phyloP scores from a whole-genome alignment of 64 coral and sea anemone genomes.

The Anthopleura sola region DNA sequence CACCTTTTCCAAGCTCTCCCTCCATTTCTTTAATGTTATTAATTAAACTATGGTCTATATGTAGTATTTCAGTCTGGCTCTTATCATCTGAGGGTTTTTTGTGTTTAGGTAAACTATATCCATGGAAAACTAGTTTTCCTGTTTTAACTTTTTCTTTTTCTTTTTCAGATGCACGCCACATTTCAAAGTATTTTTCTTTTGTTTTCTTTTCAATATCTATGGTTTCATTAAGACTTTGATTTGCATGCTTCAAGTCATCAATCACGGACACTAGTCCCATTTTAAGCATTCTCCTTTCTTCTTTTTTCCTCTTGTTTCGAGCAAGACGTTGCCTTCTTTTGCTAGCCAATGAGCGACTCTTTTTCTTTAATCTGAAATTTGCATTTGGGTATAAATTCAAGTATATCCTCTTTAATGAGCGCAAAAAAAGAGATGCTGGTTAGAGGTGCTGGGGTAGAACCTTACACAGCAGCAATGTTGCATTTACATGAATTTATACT shows the following conservation, averaged over 20 bases:
- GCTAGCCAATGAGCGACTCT: constrained; percentile 28
- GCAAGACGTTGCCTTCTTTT: constrained; percentile 48
- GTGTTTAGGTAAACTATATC: not conserved
- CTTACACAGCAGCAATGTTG: constrained; percentile 58
- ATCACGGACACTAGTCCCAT: constrained; percentile 13
- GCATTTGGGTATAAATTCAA: constrained; percentile 46
- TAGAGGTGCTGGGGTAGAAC: constrained; percentile 28
- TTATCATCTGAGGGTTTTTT: not conserved
- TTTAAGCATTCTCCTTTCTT: constrained; percentile 34
- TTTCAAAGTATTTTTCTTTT: constrained; percentile 71
- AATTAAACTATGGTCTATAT: not conserved
- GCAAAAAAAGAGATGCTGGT: constrained; percentile 51
- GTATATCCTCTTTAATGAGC: constrained; percentile 61
- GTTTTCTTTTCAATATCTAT: constrained; percentile 35
- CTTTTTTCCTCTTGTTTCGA: constrained; percentile 56
- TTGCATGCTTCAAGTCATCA: constrained; percentile 37
- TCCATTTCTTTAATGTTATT: not conserved
- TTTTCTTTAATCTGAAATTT: constrained; percentile 46
- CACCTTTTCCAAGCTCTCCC: constrained; percentile 13
- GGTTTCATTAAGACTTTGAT: constrained; percentile 25
- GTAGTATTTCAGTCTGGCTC: not conserved
- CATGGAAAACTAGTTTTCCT: not conserved
- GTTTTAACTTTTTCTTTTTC: constrained; percentile 45
- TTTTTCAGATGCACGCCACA: constrained; percentile 60
- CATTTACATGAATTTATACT: constrained; percentile 49